Percentiles rank a stretch among this genome's conserved stretches.
Evolutionary conservation across 1,140 invertebrate species (phyloP).

Genomic region (Bombus waltoni): DNA sequence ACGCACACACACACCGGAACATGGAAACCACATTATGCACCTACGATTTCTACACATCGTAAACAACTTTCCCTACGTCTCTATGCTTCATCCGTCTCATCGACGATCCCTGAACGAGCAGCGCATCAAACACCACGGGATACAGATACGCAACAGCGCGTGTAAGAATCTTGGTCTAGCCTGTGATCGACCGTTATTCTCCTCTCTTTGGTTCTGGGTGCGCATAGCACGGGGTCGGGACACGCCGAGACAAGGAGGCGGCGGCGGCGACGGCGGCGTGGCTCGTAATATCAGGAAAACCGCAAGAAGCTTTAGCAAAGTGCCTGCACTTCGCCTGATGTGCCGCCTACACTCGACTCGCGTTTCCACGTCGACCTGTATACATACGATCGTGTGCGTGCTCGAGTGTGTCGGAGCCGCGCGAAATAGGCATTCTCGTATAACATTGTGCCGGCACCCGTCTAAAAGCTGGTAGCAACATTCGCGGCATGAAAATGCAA

Average conservation of each 20-base stretch:
- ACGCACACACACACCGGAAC: no score
- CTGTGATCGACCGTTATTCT: neutral
- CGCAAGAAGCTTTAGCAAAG: slow-evolving; percentile 69
- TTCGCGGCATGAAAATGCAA: slow-evolving; percentile 79
- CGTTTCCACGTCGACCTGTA: neutral
- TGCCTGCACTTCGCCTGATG: slow-evolving; percentile 38
- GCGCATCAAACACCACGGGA: neutral
- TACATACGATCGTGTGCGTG: neutral
- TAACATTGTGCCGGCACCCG: slow-evolving; percentile 27
- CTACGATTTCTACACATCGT: neutral
- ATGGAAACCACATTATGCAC: neutral
- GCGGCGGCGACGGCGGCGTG: neutral
- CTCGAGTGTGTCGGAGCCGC: slow-evolving; percentile 19
- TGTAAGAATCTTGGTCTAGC: neutral
- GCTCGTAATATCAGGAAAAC: slow-evolving; percentile 65
- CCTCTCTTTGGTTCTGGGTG: neutral
- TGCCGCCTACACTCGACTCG: neutral
- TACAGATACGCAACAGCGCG: neutral
- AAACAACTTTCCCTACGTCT: neutral
- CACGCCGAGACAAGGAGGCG: slow-evolving; percentile 40
- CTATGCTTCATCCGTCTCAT: neutral
- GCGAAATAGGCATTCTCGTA: slow-evolving; percentile 61
- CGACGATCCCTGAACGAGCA: neutral
- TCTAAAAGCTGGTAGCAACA: slow-evolving; percentile 64
- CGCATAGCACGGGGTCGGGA: slow-evolving; percentile 17